Percentiles rank a stretch among this genome's conserved stretches.
Conservation (phyloP, 1,140 invertebrate species). For the Argopecten irradians region DNA sequence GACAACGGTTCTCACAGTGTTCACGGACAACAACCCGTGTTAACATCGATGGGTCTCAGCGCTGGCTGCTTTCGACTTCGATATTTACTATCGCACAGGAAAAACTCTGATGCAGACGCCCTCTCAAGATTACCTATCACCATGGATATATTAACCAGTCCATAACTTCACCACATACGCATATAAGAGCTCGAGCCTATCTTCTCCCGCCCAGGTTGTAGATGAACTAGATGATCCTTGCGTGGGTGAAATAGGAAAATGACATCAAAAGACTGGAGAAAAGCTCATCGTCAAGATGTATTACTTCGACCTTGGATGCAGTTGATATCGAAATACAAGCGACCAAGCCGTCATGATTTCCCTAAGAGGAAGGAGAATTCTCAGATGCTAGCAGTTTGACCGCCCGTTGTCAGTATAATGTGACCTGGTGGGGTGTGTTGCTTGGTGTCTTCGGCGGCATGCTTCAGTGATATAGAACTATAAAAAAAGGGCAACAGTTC, state of each 20-base stretch:
- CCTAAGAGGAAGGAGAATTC: not conserved
- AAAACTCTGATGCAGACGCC: not conserved
- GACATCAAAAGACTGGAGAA: not conserved
- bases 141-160: not conserved
- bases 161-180: not conserved
- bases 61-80: not conserved
- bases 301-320: not conserved
- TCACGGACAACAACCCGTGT: too few species aligned
- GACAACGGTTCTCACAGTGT: not conserved
- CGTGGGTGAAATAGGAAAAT: not conserved
- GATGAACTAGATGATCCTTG: not conserved
- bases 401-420: too few species aligned
- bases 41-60: not conserved
- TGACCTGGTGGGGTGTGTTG: too few species aligned
- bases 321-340: not conserved
- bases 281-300: not conserved
- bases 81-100: not conserved
- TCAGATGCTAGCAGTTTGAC: conserved; percentile 28
- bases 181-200: not conserved
- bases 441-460: too few species aligned
- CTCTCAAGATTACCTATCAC: not conserved
- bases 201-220: not conserved
- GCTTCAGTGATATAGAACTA: too few species aligned
- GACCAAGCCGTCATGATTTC: not conserved
- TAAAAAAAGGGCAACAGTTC: too few species aligned